phyloP scores from a whole-genome alignment of 2,797 vertebrate genomes.

The Delichon dasypus region DNA sequence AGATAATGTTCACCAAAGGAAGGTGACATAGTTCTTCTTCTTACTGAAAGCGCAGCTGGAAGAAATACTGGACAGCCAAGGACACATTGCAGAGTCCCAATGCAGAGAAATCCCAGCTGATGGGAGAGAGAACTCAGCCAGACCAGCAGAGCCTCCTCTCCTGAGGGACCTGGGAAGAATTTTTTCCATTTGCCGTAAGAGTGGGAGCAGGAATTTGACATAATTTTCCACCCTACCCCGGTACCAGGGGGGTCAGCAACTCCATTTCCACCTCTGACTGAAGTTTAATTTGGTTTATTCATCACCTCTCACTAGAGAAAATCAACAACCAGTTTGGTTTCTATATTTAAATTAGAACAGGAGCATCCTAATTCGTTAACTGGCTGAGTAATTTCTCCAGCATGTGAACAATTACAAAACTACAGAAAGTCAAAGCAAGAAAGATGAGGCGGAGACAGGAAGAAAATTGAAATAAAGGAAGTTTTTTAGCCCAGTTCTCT shows the following conservation, averaged over 20 bases:
- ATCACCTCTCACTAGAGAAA: not conserved
- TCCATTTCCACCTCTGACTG: not conserved
- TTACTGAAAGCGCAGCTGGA: not conserved
- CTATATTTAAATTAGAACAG: not conserved
- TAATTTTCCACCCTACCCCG: not conserved
- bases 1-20: not conserved
- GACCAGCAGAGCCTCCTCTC: not conserved
- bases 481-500: not conserved
- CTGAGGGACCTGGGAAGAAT: accelerated
- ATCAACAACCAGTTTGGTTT: not conserved
- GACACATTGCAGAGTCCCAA: not conserved
- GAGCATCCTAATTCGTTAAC: not conserved
- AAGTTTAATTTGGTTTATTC: not conserved
- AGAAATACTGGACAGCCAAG: not conserved
- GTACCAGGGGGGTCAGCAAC: not conserved
- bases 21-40: not conserved
- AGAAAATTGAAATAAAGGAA: not conserved
- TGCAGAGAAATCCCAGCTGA: not conserved
- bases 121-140: not conserved
- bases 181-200: not conserved
- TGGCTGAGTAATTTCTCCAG: not conserved
- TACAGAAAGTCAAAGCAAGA: not conserved
- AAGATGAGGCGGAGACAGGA: not conserved
- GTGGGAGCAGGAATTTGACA: not conserved
- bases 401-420: not conserved